Conservation (phyloP, 2,797 vertebrate genomes). For the Phrynocephalus guinanensis region DNA sequence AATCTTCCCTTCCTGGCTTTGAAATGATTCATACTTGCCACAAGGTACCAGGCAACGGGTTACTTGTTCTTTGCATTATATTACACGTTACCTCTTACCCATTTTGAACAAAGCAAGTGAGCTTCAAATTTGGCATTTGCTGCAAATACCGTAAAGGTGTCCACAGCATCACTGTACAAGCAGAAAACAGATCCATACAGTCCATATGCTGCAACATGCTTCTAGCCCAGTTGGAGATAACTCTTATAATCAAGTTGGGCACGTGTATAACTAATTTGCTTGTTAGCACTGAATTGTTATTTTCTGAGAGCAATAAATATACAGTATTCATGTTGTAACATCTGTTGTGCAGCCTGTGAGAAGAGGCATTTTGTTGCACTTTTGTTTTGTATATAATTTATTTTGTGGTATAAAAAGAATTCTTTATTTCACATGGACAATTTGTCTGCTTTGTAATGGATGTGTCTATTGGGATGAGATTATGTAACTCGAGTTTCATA, state of each 20-base stretch:
- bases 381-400: slow-evolving; percentile 77
- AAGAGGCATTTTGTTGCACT: slow-evolving; percentile 70
- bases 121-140: slow-evolving; percentile 31
- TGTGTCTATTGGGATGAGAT: slow-evolving; percentile 38
- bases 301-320: slow-evolving; percentile 79
- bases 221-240: slow-evolving; percentile 74
- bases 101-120: slow-evolving; percentile 8
- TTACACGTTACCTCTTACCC: background rate
- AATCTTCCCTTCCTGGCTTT: background rate
- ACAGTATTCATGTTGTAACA: slow-evolving; percentile 69
- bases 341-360: slow-evolving; percentile 71
- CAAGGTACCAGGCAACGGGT: background rate
- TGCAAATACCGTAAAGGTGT: slow-evolving; percentile 61
- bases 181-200: slow-evolving; percentile 55
- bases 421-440: slow-evolving; percentile 67
- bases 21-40: slow-evolving; percentile 6
- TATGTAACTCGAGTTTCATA: background rate
- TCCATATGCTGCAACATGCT: slow-evolving; percentile 69
- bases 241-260: slow-evolving; percentile 65
- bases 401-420: slow-evolving; percentile 76
- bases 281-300: slow-evolving; percentile 75
- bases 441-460: slow-evolving; percentile 56
- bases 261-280: slow-evolving; percentile 74
- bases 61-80: slow-evolving; percentile 9
- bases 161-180: slow-evolving; percentile 56